Evolutionary conservation across 2,797 vertebrate species (phyloP).

Genomic region (Dermochelys coriacea): DNA sequence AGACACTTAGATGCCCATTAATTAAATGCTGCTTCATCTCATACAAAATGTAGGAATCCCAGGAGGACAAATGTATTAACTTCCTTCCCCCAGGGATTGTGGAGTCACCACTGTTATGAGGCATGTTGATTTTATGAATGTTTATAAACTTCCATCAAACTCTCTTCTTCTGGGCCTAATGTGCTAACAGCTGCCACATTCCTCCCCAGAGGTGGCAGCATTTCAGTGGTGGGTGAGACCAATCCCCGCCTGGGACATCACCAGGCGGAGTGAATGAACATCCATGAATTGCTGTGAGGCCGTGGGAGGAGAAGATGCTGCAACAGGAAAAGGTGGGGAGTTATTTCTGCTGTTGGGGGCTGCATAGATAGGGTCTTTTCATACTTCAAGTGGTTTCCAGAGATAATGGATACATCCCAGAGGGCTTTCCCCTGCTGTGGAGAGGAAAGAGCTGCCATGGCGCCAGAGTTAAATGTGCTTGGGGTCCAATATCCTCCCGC

Average conservation of each 20-base stretch:
- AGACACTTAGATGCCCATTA: not conserved
- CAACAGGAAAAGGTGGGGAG: not conserved
- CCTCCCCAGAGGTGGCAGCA: not conserved
- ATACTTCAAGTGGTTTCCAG: too few relatives aligned
- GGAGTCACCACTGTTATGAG: not conserved
- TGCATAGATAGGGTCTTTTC: not conserved
- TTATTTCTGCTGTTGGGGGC: not conserved
- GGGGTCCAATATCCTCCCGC: too few relatives aligned
- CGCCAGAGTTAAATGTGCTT: too few relatives aligned
- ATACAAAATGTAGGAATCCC: not conserved
- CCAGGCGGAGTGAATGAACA: not conserved
- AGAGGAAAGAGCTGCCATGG: too few relatives aligned
- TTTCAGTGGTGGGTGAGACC: too few relatives aligned
- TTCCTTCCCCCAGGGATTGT: not conserved
- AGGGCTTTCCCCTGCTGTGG: too few relatives aligned
- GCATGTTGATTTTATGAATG: not conserved
- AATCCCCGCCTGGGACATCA: too few relatives aligned
- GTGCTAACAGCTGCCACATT: not conserved
- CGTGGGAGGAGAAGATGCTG: not conserved
- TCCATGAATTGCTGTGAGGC: too few relatives aligned
- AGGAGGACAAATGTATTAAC: not conserved
- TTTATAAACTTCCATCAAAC: not conserved
- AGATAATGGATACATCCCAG: too few relatives aligned
- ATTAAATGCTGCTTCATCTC: conserved; percentile 55
- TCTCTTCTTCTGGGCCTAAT: not conserved